phyloP scores from a whole-genome alignment of 2,113 vertebrate species.

The Dipodomys ordii region DNA sequence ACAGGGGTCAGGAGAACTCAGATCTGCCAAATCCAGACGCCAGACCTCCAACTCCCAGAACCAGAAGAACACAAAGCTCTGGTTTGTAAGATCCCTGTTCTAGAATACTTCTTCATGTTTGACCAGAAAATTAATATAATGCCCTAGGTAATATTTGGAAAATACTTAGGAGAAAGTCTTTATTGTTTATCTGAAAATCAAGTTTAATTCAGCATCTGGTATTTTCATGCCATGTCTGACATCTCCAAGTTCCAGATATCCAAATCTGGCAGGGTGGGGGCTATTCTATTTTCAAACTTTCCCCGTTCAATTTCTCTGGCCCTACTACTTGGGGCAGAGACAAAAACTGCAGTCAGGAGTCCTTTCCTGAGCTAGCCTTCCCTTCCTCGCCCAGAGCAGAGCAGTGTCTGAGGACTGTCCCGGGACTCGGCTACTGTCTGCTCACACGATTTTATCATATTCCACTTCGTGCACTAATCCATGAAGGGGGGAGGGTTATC shows the following conservation, averaged over 20 bases:
- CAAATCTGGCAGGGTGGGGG: neutral
- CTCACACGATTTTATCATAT: rapidly evolving
- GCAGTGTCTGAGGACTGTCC: neutral
- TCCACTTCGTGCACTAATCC: rapidly evolving
- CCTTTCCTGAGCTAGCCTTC: neutral
- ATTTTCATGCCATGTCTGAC: neutral
- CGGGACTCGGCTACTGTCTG: no score
- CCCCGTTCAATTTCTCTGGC: neutral
- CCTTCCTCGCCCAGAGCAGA: neutral
- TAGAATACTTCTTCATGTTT: neutral
- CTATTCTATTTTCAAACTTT: neutral
- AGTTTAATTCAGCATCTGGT: no score
- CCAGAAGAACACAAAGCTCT: neutral
- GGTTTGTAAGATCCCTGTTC: neutral
- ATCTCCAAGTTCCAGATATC: neutral
- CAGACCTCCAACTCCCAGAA: no score
- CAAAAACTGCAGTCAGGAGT: no score
- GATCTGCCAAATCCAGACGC: no score
- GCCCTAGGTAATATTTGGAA: neutral
- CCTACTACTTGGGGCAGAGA: neutral
- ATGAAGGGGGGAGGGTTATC: neutral
- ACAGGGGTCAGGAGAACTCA: neutral
- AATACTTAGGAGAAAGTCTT: neutral
- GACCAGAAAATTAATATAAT: neutral
- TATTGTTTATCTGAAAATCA: neutral